These are phyloP conservation scores for Ceyx margarethae DNA, from an alignment of 2,113 vertebrate species.

Conservation along the genomic window DNA sequence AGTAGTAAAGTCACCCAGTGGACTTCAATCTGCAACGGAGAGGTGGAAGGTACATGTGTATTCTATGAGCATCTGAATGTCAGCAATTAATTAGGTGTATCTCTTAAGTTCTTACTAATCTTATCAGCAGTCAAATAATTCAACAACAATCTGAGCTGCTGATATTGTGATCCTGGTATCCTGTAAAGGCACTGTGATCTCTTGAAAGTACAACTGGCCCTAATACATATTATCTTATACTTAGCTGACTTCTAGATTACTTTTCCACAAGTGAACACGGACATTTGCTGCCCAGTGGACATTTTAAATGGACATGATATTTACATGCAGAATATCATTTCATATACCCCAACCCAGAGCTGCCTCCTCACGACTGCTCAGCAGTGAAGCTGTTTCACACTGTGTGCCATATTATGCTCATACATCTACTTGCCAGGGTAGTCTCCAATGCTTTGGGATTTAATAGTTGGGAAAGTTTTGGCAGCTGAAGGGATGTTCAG, in stretches of 20 bases:
- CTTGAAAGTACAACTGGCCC: not conserved
- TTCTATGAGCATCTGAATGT: not conserved
- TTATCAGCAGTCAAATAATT: not conserved
- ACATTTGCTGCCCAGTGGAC: not conserved
- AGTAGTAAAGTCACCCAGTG: not conserved
- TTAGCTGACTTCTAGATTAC: not conserved
- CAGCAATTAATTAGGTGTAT: not conserved
- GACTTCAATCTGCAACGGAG: not conserved
- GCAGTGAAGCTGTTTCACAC: not conserved
- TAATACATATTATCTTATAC: not conserved
- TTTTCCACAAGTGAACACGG: not conserved
- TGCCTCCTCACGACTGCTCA: not conserved
- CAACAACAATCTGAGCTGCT: not conserved
- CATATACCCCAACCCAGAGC: not conserved
- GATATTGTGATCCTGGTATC: not conserved
- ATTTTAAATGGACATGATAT: not conserved
- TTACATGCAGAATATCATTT: not conserved
- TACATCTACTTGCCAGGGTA: not conserved
- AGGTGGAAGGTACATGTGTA: not conserved
- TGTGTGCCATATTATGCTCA: not conserved
- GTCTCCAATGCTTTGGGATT: fast-evolving
- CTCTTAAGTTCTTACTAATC: not conserved
- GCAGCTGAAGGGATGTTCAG: not conserved
- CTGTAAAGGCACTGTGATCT: not conserved
- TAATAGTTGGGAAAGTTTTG: not conserved